These are phyloP conservation scores for Albula glossodonta DNA, from an alignment of 2,113 vertebrate species.

Conservation along the genomic window DNA sequence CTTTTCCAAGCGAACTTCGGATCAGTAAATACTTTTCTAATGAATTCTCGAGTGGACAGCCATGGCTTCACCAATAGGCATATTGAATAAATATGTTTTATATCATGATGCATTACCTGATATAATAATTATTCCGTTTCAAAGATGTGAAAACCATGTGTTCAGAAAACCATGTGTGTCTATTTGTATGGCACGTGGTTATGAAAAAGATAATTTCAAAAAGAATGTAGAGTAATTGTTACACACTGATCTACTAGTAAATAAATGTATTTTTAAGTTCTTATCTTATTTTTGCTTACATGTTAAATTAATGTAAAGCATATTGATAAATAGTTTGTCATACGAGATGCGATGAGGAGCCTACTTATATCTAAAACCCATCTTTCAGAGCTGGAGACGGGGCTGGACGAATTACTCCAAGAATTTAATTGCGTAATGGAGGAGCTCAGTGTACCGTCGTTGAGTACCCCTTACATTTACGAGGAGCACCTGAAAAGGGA, in stretches of 20 bases:
- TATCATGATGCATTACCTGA: not conserved
- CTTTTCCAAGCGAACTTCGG: not conserved
- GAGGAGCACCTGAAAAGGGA: conserved; percentile 53
- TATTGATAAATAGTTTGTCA: not conserved
- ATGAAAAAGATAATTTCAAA: not conserved
- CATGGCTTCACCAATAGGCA: not conserved
- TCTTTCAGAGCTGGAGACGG: conserved; percentile 63
- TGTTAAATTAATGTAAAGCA: too few species aligned
- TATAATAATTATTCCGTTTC: not conserved
- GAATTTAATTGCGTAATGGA: conserved; percentile 74
- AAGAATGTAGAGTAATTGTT: too few species aligned
- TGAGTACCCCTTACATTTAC: conserved; percentile 46
- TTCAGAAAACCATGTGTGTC: too few species aligned
- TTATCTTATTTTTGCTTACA: not conserved
- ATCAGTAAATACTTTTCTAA: not conserved
- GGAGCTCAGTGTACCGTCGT: conserved; percentile 60
- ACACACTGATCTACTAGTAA: too few species aligned
- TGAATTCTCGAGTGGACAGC: not conserved
- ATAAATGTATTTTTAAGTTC: too few species aligned
- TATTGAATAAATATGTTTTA: not conserved
- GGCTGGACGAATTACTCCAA: conserved; percentile 67
- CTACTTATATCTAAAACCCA: not conserved
- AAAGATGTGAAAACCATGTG: not conserved
- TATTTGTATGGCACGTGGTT: not conserved
- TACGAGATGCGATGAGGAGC: not conserved